phyloP scores from a whole-genome alignment of 2,113 vertebrate genomes.

The Jaculus jaculus region DNA sequence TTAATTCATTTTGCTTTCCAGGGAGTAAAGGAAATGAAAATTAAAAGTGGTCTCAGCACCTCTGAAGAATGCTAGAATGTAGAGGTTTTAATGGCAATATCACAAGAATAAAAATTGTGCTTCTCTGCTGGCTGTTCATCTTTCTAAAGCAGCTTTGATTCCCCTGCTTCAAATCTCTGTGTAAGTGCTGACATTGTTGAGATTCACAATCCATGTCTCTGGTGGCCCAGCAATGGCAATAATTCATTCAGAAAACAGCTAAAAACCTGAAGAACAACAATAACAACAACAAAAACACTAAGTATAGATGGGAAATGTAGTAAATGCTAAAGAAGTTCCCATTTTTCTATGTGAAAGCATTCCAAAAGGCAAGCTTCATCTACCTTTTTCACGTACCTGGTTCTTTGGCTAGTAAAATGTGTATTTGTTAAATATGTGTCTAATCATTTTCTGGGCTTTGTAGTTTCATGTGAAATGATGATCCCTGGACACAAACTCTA shows the following conservation, averaged over 20 bases:
- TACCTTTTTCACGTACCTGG: not conserved
- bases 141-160: slow-evolving; percentile 11
- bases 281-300: not conserved
- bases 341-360: not conserved
- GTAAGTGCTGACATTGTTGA: not conserved
- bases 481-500: not conserved
- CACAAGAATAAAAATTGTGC: not conserved
- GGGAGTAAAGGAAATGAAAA: slow-evolving; percentile 66
- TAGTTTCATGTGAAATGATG: not conserved
- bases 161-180: not conserved
- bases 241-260: not conserved
- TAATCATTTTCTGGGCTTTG: not conserved
- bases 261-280: not conserved
- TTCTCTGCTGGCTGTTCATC: not conserved
- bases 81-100: not conserved
- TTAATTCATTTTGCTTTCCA: slow-evolving; percentile 82
- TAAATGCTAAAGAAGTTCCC: not conserved
- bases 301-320: not conserved
- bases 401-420: not conserved
- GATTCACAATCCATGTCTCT: not conserved
- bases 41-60: slow-evolving; percentile 74
- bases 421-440: slow-evolving; percentile 2
- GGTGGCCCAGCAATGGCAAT: not conserved
- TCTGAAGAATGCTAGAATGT: slow-evolving; percentile 1
- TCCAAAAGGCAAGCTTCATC: not conserved